Base-by-base conservation (phyloP, 2,888 invertebrate species). In the Phymatocera aterrima region DNA sequence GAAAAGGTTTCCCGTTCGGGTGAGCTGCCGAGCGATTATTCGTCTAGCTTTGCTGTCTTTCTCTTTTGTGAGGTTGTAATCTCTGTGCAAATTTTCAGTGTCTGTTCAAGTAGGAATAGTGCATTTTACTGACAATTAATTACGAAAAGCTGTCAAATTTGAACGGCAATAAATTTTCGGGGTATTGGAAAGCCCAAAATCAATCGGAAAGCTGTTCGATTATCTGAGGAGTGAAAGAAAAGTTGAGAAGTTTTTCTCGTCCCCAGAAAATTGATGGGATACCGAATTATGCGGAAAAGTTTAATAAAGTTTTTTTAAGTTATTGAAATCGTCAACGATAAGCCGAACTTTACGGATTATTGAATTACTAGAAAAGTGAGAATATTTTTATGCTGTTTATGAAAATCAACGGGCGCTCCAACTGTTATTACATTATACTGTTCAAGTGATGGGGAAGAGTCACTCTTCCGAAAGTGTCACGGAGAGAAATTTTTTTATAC, bases 41-140 rank as follows among this genome's bases (percentile, higher is more conserved):
- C 74, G 77, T 46, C 84, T 82, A 28, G 88, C 87, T 5, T 79
- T 77, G 4, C 83, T 81, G 70, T 89, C 87, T 77, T 87, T 89
- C 10, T 72, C 81, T 40, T 83, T 84, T 4, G 87, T 68, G 0
- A 21, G 48, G 2, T 86, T 82, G 74, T 87, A 89, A 24, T 78
- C 79, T 15, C 18, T 70, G 8, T 72, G 37, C 10, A 61, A 37
- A 61, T 65, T 51, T n/a, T 54, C 78, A 48, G 65, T 78, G n/a
- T 51, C 79, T 79, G 34, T 21, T 43, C 1, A 72, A 3, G 10
- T 12, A 10, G 18, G 12, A 31, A 18, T 15, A 31, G 34, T 4
- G 10, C 1, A 34, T 51, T 51, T 5, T 3, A 10, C 10, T 10
- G 51, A 21, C 8, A 51, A 51, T 21, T 57, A 28, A 4, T 28